Percentiles rank a stretch among this genome's conserved stretches.
These are phyloP conservation scores for Meles meles DNA, from an alignment of 2,113 vertebrate species.

Conservation along the genomic window DNA sequence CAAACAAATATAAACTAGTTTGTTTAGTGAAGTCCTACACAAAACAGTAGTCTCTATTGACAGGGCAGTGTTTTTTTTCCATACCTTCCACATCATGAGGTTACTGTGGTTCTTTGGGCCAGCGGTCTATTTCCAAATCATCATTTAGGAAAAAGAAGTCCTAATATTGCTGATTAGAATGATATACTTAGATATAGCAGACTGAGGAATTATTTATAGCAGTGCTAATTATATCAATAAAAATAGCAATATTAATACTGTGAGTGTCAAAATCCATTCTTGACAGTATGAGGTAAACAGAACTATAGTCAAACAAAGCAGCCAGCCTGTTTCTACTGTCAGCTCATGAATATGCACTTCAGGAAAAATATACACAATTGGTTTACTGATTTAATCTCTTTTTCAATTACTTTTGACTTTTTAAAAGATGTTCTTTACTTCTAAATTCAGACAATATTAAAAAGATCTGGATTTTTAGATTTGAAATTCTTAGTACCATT, in stretches of 20 bases:
- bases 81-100: constrained; percentile 53
- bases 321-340: constrained; percentile 81
- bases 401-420: constrained; percentile 45
- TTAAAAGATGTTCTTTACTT: constrained; percentile 15
- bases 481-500: constrained; percentile 25
- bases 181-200: constrained; percentile 81
- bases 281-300: constrained; percentile 83
- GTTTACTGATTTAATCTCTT: constrained; percentile 49
- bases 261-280: constrained; percentile 82
- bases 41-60: constrained; percentile 75
- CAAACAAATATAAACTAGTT: constrained; percentile 82
- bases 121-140: constrained; percentile 70
- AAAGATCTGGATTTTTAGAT: constrained; percentile 33
- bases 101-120: constrained; percentile 62
- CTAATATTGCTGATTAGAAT: constrained; percentile 76
- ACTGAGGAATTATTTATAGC: constrained; percentile 83
- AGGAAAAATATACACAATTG: constrained; percentile 77
- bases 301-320: constrained; percentile 84
- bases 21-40: constrained; percentile 80
- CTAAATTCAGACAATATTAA: constrained; percentile 16
- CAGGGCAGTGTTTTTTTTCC: constrained; percentile 68
- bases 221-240: constrained; percentile 86
- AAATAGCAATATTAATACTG: constrained; percentile 87
- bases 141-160: constrained; percentile 65
- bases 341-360: constrained; percentile 81